A percentile compares a stretch with the other conserved stretches of the same genome.
Conservation (phyloP, 2,113 vertebrate species). For the Kobus ellipsiprymnus region DNA sequence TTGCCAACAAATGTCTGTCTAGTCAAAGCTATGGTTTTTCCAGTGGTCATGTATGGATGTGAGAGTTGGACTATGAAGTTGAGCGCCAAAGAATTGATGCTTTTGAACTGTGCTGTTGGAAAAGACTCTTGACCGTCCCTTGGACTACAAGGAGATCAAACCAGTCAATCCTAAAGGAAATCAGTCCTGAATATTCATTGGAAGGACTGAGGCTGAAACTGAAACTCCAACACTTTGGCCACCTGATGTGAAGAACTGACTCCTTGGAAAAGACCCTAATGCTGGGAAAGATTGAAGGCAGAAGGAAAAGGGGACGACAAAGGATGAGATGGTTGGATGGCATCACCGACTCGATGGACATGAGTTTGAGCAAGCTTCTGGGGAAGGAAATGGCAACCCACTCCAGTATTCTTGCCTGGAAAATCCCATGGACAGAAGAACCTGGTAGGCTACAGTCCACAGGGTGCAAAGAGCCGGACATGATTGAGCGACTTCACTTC, state of each 20-base stretch:
- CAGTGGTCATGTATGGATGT: not conserved
- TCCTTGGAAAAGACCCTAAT: not conserved
- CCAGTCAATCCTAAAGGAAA: not conserved
- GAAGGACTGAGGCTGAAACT: not conserved
- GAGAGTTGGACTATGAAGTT: not conserved
- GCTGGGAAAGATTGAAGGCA: not conserved
- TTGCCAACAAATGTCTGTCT: not conserved
- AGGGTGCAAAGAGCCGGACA: not conserved
- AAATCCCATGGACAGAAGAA: not conserved
- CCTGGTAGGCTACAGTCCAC: not conserved
- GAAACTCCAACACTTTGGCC: not conserved
- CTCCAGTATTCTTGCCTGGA: not conserved
- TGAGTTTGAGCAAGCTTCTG: not conserved
- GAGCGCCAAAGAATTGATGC: fast-evolving
- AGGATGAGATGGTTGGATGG: not conserved
- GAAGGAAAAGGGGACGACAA: not conserved
- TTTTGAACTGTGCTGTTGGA: not conserved
- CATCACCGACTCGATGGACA: not conserved
- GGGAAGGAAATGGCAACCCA: not conserved
- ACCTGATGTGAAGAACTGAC: not conserved
- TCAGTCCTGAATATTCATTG: not conserved
- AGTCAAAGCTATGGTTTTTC: not conserved
- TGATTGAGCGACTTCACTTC: not conserved
- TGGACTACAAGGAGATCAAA: not conserved
- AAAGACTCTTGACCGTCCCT: not conserved